Evolutionary conservation across 1,140 invertebrate species (phyloP), one percentile per base, ranked within the genome.

Genomic region (Dendrolimus kikuchii): DNA sequence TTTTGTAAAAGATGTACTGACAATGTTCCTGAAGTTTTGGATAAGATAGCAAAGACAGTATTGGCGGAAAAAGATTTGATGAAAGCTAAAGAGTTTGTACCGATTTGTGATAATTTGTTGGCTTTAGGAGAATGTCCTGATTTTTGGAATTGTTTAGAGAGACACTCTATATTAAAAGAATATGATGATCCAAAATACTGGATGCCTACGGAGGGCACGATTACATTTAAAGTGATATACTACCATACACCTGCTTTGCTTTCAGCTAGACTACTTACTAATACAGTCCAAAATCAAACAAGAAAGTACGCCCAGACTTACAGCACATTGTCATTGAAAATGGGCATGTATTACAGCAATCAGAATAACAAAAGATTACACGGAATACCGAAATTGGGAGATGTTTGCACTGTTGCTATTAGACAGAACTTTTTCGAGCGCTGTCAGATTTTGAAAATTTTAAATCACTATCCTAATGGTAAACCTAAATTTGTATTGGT

Each of bases 191-290:
- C 74, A 0, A 60, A 66, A 55, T 57, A 72, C 36, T 87, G 83
- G 77, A 53, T 88, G 38, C 87, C 85, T 5, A 71, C 55, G 62
- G 59, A 60, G 2, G 87, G 87, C 2, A 40, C 59, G 0, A 63
- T 88, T 0, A 81, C 65, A 4, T 88, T 87, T 46, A 79, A 79
- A 71, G 74, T 88, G 8, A 40, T 86, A 0, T 69, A 81, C 55
- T 77, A 79, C 44, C 75, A 81, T 42, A 64, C 63, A 9, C 69
- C 80, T 2, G 62, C 62, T 1, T 57, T 53, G 40, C 86, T 78
- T 57, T 86, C 87, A 2, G 79, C 62, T 5, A 62, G 74, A 54
- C 53, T 88, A 38, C 47, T 85, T 4, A 66, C 76, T 0, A 68
- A 70, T 38, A 53, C 52, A 5, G 51, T 62, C 1, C 68, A 77